Evolutionary conservation across 2,113 vertebrate species (phyloP), one percentile per base, ranked within the genome.

Genomic region (Malurus melanocephalus): DNA sequence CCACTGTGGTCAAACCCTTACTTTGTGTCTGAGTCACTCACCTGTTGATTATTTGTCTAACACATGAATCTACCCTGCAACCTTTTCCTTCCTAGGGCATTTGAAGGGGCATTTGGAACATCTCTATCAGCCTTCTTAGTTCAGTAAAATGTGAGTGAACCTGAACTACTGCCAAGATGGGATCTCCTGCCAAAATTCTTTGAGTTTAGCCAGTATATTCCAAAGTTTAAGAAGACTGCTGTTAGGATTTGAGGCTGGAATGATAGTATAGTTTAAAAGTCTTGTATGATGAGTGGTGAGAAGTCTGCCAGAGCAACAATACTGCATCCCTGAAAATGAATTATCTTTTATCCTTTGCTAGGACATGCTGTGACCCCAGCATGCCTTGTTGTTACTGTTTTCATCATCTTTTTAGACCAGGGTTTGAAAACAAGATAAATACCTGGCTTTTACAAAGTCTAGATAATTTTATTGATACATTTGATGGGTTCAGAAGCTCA

Each of bases 111-210:
- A 6, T 16, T 81, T 68, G 28, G 17, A 60, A n/a, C n/a, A 45
- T 26, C 33, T 52, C 33, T 32, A 1, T 75, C 14, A 0, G 0
- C 24, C 8, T 6, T 13, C 18, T 40, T 28, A 56, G n/a, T 35
- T 68, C 33, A 64, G 49, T 84, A 56, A 72, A 60, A 72, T 65
- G 35, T 2, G 7, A 64, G 23, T 51, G 30, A 84, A 45, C 17
- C 24, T 28, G 10, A 81, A 17, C 27, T 53, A 27, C 46, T 64
- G 30, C 45, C 42, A 45, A 65, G 49, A 26, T 6, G 8, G 9
- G 4, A 28, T 81, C 15, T 84, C 80, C 71, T 91, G 78, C 49
- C 65, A 72, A n/a, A 87, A 21, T 51, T 53, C 16, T 64, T 55
- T 24, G 11, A 48, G 40, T 75, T 74, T 74, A 67, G 30, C 12